Percentiles rank a stretch among this genome's conserved stretches.
Conservation (phyloP, 2,797 vertebrate genomes). For the Nyctalus aviator region DNA sequence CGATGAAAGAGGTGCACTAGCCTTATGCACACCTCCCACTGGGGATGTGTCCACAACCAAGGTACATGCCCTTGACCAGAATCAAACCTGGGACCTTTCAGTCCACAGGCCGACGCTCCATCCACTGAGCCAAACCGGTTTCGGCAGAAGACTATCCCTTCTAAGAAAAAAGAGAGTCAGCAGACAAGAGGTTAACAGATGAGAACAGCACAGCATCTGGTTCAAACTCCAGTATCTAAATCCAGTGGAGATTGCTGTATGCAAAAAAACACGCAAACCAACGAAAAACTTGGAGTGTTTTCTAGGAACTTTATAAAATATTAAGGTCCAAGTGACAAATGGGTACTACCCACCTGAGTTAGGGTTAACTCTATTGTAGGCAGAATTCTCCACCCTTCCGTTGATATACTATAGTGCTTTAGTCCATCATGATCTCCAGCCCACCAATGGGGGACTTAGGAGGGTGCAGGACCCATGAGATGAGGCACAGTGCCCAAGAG, state of each 20-base stretch:
- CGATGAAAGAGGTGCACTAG: no score
- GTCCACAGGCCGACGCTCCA: no score
- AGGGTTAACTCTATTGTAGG: neutral
- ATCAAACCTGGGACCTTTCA: no score
- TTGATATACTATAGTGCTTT: slow-evolving; percentile 10
- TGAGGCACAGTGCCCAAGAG: neutral
- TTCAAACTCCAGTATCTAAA: neutral
- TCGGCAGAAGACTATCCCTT: neutral
- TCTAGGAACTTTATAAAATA: slow-evolving; percentile 38
- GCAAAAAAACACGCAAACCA: slow-evolving; percentile 24
- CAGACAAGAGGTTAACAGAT: slow-evolving; percentile 47
- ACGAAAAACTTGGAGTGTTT: slow-evolving; percentile 25
- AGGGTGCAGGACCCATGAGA: neutral
- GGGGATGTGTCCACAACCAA: no score
- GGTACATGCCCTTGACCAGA: no score
- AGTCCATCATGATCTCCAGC: neutral
- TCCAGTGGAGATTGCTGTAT: neutral
- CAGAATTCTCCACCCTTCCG: slow-evolving; percentile 43
- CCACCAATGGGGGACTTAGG: neutral
- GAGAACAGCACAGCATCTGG: slow-evolving; percentile 2
- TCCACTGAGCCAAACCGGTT: no score
- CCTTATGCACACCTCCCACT: no score
- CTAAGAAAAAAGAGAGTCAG: slow-evolving; percentile 32
- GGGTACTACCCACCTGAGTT: neutral
- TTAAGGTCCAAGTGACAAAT: slow-evolving; percentile 8